Base-by-base conservation (phyloP, 2,797 vertebrate species). In the Pseudochirops cupreus region DNA sequence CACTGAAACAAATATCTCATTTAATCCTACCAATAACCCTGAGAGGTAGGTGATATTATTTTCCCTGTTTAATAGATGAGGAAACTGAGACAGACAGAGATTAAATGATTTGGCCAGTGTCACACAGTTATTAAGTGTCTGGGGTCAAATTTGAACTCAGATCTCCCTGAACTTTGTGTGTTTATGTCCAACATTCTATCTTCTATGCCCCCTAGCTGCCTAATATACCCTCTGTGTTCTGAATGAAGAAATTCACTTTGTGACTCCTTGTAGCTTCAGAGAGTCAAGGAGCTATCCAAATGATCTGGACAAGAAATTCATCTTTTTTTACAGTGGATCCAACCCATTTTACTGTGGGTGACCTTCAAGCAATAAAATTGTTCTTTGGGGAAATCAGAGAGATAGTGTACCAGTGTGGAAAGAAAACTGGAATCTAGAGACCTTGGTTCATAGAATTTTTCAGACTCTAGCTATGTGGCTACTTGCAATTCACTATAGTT, bases 1-100 rank as follows among this genome's bases (percentile, higher is more conserved):
- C 0, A 0, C 0, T 58, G 57, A 58, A 58, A 0, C 1, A 0
- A 2, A 24, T 0, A 55, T 24, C 53, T 9, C 2, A 5, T 46
- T 21, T 55, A 4, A 0, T 91, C 52, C 16, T 46, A 89, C 50
- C n/a, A 0, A 50, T 13, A 46, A 0, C 16, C 31, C n/a, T 1
- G 7, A 52, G 33, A 9, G 9, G 24, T 0, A 46, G 12, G 14
- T 31, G 18, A 57, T 13, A 26, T 11, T 5, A 0, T 0, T 5
- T 28, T 9, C 39, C 74, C 9, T 28, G 0, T 0, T 9, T n/a
- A 1, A 24, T 1, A 56, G 28, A 29, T n/a, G 9, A 39, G 26
- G 6, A 9, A 3, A 1, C 56, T 0, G 3, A 12, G 2, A 13
- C 3, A 55, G 1, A 0, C 0, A 4, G 13, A 55, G 4, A 4